These are phyloP conservation scores for Telenomus remus DNA, from an alignment of 1,140 invertebrate genomes.

Conservation along the genomic window DNA sequence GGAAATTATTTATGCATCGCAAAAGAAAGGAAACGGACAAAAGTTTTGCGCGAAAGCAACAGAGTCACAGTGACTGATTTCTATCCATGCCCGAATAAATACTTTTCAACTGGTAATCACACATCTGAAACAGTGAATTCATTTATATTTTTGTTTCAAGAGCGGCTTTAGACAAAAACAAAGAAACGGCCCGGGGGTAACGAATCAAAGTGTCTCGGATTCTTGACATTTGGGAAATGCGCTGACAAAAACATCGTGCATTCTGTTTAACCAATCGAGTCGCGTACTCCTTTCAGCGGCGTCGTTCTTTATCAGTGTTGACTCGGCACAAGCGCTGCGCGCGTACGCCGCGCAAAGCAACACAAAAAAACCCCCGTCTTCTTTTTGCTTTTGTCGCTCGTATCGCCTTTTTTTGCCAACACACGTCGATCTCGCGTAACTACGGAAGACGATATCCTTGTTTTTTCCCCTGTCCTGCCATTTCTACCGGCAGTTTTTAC, in stretches of 20 bases:
- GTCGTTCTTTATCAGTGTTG: conserved; percentile 51
- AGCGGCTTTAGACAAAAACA: too few relatives aligned
- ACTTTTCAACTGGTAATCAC: too few relatives aligned
- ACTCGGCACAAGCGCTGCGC: conserved; percentile 37
- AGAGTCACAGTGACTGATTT: too few relatives aligned
- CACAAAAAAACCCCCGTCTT: conserved; percentile 20
- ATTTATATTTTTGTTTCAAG: too few relatives aligned
- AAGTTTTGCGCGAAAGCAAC: too few relatives aligned
- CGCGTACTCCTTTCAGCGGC: conserved; percentile 42
- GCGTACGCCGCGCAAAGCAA: conserved; percentile 15
- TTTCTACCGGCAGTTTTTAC: conserved; percentile 10
- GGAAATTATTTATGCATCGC: too few relatives aligned
- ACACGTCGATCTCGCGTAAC: conserved; percentile 52
- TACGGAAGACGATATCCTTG: conserved; percentile 42
- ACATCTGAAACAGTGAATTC: too few relatives aligned
- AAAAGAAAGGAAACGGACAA: too few relatives aligned
- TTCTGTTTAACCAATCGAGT: conserved; percentile 51
- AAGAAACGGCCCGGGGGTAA: neutral
- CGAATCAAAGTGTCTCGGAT: conserved; percentile 35
- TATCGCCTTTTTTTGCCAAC: conserved; percentile 38
- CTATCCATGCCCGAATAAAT: too few relatives aligned
- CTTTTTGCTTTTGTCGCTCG: too few relatives aligned
- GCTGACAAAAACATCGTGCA: conserved; percentile 41
- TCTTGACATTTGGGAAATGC: conserved; percentile 38
- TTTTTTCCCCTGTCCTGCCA: conserved; percentile 13